Percentiles rank a stretch among this genome's conserved stretches.
These are phyloP conservation scores for Protodeltote pygarga DNA, from an alignment of 2,888 invertebrate genomes.

Conservation along the genomic window DNA sequence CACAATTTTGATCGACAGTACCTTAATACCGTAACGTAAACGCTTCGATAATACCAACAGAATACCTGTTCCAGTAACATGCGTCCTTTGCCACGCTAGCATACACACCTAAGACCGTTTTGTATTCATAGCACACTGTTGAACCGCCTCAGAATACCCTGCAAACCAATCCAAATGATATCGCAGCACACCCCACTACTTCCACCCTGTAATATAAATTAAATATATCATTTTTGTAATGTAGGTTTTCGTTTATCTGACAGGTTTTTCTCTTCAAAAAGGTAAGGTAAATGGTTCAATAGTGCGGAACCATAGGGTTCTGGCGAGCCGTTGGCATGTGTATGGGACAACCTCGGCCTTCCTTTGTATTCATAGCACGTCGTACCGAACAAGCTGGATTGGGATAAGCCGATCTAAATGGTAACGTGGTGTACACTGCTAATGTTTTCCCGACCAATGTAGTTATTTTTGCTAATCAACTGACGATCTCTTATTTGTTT, in stretches of 20 bases:
- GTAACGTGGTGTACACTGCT: slow-evolving; percentile 48
- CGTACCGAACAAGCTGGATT: slow-evolving; percentile 49
- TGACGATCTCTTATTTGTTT: slow-evolving; percentile 17
- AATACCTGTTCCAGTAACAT: slow-evolving; percentile 23
- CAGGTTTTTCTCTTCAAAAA: slow-evolving; percentile 16
- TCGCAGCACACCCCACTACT: slow-evolving; percentile 3
- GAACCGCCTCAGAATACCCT: slow-evolving; percentile 9
- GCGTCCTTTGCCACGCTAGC: slow-evolving; percentile 21
- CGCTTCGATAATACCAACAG: slow-evolving; percentile 16
- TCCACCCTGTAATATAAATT: slow-evolving; percentile 18
- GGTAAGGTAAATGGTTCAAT: slow-evolving; percentile 30
- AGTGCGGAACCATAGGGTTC: slow-evolving; percentile 34
- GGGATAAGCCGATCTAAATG: slow-evolving; percentile 56
- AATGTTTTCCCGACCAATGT: slow-evolving; percentile 42
- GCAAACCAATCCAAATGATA: slow-evolving; percentile 13
- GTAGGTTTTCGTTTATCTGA: slow-evolving; percentile 13
- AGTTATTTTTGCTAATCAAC: slow-evolving; percentile 47
- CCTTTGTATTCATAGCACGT: slow-evolving; percentile 58
- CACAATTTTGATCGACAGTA: slow-evolving; percentile 11
- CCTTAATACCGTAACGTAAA: slow-evolving; percentile 28
- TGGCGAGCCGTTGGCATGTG: slow-evolving; percentile 28
- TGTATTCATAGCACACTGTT: slow-evolving; percentile 45
- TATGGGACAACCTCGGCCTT: slow-evolving; percentile 25
- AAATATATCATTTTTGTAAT: slow-evolving; percentile 14
- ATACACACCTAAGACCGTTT: slow-evolving; percentile 31